These are phyloP conservation scores for Cheilosia variabilis DNA, from an alignment of 2,888 invertebrate genomes.

Conservation along the genomic window DNA sequence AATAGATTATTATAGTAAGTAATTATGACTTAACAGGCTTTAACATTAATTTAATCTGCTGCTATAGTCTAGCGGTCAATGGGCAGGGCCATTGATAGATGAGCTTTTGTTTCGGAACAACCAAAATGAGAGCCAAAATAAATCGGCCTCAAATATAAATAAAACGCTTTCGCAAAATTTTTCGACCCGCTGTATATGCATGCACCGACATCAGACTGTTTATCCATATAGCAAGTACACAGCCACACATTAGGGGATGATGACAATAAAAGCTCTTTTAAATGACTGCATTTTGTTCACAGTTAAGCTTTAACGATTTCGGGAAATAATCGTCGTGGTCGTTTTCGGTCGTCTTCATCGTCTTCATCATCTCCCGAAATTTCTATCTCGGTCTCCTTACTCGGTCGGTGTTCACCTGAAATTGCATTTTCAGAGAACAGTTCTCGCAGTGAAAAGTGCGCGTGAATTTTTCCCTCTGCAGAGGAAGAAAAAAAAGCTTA, in stretches of 20 bases:
- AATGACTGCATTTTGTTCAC: conserved; percentile 58
- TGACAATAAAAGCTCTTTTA: conserved; percentile 59
- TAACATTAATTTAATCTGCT: too few relatives aligned
- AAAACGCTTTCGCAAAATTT: not conserved
- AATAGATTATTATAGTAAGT: too few relatives aligned
- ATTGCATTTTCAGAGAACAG: conserved; percentile 9
- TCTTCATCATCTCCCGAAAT: conserved; percentile 1
- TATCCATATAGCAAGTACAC: not conserved
- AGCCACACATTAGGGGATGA: conserved; percentile 38
- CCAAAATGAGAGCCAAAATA: too few relatives aligned
- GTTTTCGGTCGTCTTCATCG: conserved; percentile 20
- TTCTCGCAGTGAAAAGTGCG: conserved; percentile 28
- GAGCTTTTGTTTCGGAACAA: too few relatives aligned
- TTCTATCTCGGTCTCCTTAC: conserved; percentile 14
- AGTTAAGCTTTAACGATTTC: conserved; percentile 67
- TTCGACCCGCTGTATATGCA: conserved; percentile 32
- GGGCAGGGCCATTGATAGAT: too few relatives aligned
- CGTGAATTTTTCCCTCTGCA: conserved; percentile 17
- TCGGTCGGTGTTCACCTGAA: conserved; percentile 24
- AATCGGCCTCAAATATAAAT: too few relatives aligned
- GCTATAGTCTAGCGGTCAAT: too few relatives aligned
- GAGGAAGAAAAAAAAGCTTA: conserved; percentile 3
- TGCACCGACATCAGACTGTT: too few relatives aligned
- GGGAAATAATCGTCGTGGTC: not conserved
- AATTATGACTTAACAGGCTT: too few relatives aligned